Conservation (phyloP, 1,140 invertebrate genomes). For the Ectropis grisescens region DNA sequence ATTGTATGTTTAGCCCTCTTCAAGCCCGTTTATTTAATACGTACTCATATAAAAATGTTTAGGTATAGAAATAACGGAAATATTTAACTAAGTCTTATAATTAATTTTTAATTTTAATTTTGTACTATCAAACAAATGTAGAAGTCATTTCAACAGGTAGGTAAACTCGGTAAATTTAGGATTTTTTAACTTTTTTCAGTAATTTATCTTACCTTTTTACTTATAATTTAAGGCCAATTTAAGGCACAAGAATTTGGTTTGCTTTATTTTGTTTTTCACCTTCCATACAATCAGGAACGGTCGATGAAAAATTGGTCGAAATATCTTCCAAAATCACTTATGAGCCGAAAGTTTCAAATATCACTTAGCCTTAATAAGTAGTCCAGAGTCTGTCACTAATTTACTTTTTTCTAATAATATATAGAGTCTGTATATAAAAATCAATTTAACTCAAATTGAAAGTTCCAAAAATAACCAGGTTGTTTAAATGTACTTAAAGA, state of each 20-base stretch:
- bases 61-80: constrained; percentile 64
- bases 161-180: constrained; percentile 59
- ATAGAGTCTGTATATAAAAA: constrained; percentile 65
- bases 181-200: constrained; percentile 48
- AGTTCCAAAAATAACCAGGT: constrained; percentile 68
- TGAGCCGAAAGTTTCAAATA: constrained; percentile 60
- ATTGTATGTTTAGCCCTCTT: constrained; percentile 35
- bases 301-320: constrained; percentile 65
- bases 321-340: constrained; percentile 43
- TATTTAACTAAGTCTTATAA: constrained; percentile 64
- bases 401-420: constrained; percentile 65
- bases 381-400: constrained; percentile 61
- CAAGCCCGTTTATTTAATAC: constrained; percentile 57
- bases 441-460: constrained; percentile 59
- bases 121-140: constrained; percentile 69
- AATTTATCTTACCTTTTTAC: constrained; percentile 65
- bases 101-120: constrained; percentile 68
- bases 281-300: constrained; percentile 46
- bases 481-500: constrained; percentile 69
- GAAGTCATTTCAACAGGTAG: constrained; percentile 63
- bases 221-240: constrained; percentile 69
- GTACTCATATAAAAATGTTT: constrained; percentile 60
- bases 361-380: constrained; percentile 58
- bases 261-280: constrained; percentile 42
- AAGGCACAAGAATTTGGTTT: constrained; percentile 60